Conservation (phyloP, 2,113 vertebrate genomes). For the Megaptera novaeangliae region DNA sequence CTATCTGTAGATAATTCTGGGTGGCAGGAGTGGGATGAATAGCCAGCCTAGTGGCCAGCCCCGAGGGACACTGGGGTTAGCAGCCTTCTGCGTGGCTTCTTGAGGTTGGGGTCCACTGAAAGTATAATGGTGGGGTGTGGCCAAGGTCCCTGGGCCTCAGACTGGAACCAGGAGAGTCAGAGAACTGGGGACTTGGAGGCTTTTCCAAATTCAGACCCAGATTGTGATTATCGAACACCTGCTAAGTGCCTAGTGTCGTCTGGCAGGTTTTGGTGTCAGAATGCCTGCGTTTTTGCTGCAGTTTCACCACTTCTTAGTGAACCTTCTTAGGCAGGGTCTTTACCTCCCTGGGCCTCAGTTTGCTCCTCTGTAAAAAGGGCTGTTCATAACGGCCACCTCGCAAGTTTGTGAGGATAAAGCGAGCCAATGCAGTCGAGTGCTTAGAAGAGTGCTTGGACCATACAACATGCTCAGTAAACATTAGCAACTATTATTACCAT, state of each 20-base stretch:
- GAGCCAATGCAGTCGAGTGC: rapidly evolving
- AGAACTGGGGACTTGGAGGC: neutral
- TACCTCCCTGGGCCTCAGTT: neutral
- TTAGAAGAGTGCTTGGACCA: rapidly evolving
- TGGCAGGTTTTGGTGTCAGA: neutral
- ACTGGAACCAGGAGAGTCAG: neutral
- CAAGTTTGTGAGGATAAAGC: neutral
- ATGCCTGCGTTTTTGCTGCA: neutral
- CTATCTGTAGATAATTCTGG: neutral
- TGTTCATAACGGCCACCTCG: rapidly evolving
- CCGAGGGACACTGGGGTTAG: rapidly evolving
- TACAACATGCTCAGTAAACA: rapidly evolving
- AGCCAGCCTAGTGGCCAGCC: neutral
- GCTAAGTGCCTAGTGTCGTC: rapidly evolving
- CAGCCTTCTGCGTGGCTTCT: neutral
- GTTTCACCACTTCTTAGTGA: neutral
- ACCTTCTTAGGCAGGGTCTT: neutral
- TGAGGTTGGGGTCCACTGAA: neutral
- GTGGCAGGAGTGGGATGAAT: neutral
- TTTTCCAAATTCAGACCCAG: neutral
- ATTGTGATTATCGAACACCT: neutral
- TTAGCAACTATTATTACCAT: neutral
- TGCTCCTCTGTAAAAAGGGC: neutral
- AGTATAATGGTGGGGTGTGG: neutral
- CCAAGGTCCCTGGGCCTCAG: neutral